Evolutionary conservation across 2,113 vertebrate genomes (phyloP), one percentile per base, ranked within the genome.

Genomic region (Chrysochloris asiatica): DNA sequence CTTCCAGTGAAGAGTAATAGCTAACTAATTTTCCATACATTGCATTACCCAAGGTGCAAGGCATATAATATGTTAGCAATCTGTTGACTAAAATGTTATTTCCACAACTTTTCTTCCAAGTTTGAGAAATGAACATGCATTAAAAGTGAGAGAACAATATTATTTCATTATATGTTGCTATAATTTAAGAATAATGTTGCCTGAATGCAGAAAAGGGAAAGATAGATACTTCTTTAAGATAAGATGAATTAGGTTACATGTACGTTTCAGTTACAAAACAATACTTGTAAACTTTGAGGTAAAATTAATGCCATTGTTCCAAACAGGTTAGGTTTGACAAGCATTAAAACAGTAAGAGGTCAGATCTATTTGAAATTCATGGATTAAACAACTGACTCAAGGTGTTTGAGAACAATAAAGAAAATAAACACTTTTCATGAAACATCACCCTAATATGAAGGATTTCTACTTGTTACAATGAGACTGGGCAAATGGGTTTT

Each of bases 1-100:
- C 33, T 91, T 36, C 52, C 2, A 82, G 76, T 47, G 71, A 91
- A 88, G 56, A 96, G 13, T 93, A 97, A 83, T 81, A 92, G 83
- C 65, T 78, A 88, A 80, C 43, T 63, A 75, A 80, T 81, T 91
- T 90, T 93, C 63, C 91, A 93, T 7, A 47, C 21, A 95, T 93
- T 77, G 85, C 14, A 65, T 79, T 88, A 86, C 6, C 22, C 1
- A 43, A 50, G 24, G 87, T 94, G 54, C 59, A 75, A 95, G 19
- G 14, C 38, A 86, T 8, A 83, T 47, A 93, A 91, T 86, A 71
- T 24, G 75, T 89, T 96, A 83, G 72, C 38, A 95, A 71, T 43
- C 36, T 88, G 94, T 81, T 94, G 89, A 95, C 80, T 52, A 72
- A 93, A 93, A 77, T 80, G 45, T 80, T 92, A 92, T 92, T 95